phyloP scores from a whole-genome alignment of 1,140 invertebrate species.

The Teleogryllus occipitalis region DNA sequence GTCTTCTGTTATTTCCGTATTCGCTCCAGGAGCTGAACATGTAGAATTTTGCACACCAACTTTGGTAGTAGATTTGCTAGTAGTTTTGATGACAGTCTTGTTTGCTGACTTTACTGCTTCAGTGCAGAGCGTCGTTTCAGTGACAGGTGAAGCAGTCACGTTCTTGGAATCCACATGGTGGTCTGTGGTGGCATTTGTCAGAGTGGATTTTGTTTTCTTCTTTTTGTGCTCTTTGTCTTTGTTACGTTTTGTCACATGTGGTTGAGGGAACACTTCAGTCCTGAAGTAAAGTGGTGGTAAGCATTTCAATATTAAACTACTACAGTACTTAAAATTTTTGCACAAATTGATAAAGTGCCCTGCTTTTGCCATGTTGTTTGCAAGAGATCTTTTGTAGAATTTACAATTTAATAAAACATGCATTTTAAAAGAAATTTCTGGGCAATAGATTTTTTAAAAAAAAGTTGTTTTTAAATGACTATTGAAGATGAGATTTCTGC shows the following conservation, averaged over 20 bases:
- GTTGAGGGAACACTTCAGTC: slow-evolving; percentile 37
- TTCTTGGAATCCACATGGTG: not conserved
- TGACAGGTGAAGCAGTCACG: not conserved
- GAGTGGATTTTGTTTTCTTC: slow-evolving; percentile 36
- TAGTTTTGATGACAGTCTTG: not conserved
- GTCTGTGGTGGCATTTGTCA: slow-evolving; percentile 14
- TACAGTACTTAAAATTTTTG: not conserved
- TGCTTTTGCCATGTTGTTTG: not conserved
- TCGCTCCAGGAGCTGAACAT: not conserved
- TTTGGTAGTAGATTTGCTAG: not conserved
- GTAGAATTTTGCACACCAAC: not conserved
- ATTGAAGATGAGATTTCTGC: too few species aligned
- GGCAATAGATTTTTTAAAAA: too few species aligned
- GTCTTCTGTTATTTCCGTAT: not conserved
- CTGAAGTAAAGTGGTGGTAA: slow-evolving; percentile 23
- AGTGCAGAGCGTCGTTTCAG: not conserved
- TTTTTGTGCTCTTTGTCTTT: slow-evolving; percentile 47
- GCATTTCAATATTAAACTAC: not conserved
- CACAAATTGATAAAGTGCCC: not conserved
- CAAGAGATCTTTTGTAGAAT: not conserved
- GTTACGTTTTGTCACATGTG: slow-evolving; percentile 32
- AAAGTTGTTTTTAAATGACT: too few species aligned
- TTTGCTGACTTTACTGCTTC: not conserved
- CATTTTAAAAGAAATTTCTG: too few species aligned
- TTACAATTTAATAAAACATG: too few species aligned